Percentiles rank a stretch among this genome's conserved stretches.
Conservation (phyloP, 2,113 vertebrate genomes). For the Capreolus pygargus region DNA sequence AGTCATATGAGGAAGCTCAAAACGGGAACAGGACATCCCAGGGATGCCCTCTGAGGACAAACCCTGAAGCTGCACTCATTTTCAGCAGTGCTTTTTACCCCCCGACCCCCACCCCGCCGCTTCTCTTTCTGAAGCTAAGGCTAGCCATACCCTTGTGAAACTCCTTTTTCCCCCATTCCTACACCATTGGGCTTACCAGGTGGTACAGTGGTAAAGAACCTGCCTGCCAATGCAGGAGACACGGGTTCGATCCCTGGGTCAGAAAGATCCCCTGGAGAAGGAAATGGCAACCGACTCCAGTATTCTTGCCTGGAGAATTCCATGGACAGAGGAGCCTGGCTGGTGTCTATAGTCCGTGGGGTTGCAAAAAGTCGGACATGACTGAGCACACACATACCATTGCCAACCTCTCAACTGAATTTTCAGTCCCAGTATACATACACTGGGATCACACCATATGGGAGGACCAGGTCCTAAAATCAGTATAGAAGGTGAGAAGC, state of each 20-base stretch:
- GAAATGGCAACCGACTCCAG: background rate
- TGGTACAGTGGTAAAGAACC: background rate
- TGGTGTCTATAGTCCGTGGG: background rate
- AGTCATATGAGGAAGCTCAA: background rate
- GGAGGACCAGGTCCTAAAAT: background rate
- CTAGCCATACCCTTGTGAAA: background rate
- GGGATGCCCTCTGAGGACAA: background rate
- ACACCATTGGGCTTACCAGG: background rate
- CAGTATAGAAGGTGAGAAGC: background rate
- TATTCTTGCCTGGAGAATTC: background rate
- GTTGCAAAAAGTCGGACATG: background rate
- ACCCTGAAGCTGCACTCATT: background rate
- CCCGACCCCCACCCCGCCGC: accelerated
- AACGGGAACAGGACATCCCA: background rate
- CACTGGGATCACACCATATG: background rate
- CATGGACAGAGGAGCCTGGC: background rate
- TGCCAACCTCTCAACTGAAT: background rate
- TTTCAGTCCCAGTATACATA: background rate
- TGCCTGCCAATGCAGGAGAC: background rate
- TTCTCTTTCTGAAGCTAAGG: background rate
- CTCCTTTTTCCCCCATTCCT: background rate
- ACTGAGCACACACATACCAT: background rate
- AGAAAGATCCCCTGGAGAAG: background rate
- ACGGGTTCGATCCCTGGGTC: background rate
- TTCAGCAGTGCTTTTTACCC: background rate